These are phyloP conservation scores for Clivina fossor DNA, from an alignment of 2,888 invertebrate species.

Conservation along the genomic window DNA sequence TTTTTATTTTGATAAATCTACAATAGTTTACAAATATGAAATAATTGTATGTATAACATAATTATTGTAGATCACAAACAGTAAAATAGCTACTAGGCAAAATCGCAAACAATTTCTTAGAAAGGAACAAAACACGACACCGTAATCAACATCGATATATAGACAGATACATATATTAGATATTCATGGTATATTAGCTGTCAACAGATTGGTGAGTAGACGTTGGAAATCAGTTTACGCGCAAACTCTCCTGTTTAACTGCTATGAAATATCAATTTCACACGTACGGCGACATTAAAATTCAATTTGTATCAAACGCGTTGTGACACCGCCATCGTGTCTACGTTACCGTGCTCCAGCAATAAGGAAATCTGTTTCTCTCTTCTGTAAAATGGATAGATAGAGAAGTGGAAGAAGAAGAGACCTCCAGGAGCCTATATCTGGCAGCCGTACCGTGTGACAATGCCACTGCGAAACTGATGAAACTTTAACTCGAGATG, in stretches of 20 bases:
- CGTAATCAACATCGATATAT: no score
- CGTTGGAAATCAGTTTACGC: constrained; percentile 19
- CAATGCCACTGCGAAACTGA: constrained; percentile 16
- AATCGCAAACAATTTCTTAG: no score
- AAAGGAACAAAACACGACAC: no score
- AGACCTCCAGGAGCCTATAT: constrained; percentile 1
- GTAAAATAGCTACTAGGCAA: no score
- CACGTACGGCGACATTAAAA: constrained; percentile 30
- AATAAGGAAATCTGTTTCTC: no score
- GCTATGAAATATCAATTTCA: constrained; percentile 33
- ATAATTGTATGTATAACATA: no score
- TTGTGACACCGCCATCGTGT: constrained; percentile 3
- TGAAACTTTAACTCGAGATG: constrained; percentile 26
- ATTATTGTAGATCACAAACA: no score
- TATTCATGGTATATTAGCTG: constrained; percentile 26
- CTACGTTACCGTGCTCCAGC: no score
- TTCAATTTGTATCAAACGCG: constrained; percentile 31
- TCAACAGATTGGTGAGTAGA: constrained; percentile 8
- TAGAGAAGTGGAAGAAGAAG: background rate
- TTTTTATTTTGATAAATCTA: no score
- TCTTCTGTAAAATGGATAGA: background rate
- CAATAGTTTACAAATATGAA: no score
- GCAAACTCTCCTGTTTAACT: constrained; percentile 28
- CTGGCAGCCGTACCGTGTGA: constrained; percentile 4
- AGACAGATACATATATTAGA: constrained; percentile 16